Base-by-base conservation (phyloP, 2,113 vertebrate genomes). In the Saguinus imperator region DNA sequence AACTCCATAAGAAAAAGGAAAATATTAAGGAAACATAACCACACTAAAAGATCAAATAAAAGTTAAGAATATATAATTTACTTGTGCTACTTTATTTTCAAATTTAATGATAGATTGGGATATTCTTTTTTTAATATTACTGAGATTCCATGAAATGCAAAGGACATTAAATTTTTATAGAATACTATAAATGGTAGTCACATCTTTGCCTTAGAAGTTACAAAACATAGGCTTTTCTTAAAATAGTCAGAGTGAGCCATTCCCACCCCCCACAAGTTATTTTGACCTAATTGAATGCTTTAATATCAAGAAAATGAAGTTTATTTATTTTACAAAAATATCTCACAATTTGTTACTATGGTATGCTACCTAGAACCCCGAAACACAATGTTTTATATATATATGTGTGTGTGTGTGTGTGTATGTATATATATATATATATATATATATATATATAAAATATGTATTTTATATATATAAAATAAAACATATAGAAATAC, bases 311-410 rank as follows among this genome's bases (percentile, higher is more conserved):
- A 93, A 95, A 94, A 91, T 66, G 81, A 94, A 6, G 27, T 48
- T 87, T 12, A 21, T 9, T 97, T 97, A 93, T 58, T 73, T 93
- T 83, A 82, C 29, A 43, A 40, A 87, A 96, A 91, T 72, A 32
- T 11, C 55, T 92, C 32, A 89, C 23, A 64, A 14, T 86, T 82
- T 68, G 16, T 89, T 72, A 79, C 87, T 58, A 45, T n/a, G 35
- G 23, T 10, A 64, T 18, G 64, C 35, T 37, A 95, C 23, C 92
- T 76, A 88, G 76, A 95, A 50, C 14, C 3, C 40, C 43, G 5
- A 16, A 73, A 48, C 43, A 6, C 32, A 94, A 76, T 89, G 14
- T 82, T 89, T 45, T 64, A 20, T 37, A 77, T 8, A 66, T 10
- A 89, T 50, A 3, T 40, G 37, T 40, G 37, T 40, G 37, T 40